phyloP scores from a whole-genome alignment of 2,113 vertebrate species.

The Gorsachius goisagi region DNA sequence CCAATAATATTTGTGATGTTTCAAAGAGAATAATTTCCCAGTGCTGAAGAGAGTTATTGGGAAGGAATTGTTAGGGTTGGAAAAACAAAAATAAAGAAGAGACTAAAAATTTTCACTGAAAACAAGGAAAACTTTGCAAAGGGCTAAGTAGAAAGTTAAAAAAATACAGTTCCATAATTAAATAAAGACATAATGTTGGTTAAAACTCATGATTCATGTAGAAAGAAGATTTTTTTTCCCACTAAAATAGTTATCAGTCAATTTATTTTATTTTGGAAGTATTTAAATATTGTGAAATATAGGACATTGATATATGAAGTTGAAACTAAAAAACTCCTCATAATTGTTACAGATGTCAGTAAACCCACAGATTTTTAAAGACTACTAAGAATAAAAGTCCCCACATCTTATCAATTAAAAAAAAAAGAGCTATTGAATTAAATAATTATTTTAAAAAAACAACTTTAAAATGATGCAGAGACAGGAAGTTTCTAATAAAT shows the following conservation, averaged over 20 bases:
- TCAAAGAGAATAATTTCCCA: background rate
- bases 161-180: background rate
- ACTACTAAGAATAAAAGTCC: background rate
- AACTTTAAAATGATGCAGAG: background rate
- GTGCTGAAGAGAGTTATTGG: background rate
- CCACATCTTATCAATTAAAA: background rate
- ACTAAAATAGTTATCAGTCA: background rate
- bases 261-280: background rate
- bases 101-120: background rate
- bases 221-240: background rate
- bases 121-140: background rate
- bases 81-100: background rate
- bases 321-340: background rate
- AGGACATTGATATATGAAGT: background rate
- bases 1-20: background rate
- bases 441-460: background rate
- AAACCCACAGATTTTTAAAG: background rate
- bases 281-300: background rate
- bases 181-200: background rate
- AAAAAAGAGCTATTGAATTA: background rate
- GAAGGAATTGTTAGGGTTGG: background rate
- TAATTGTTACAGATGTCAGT: background rate
- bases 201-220: background rate
- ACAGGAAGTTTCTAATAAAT: background rate
- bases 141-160: background rate